Conservation (phyloP, 2,888 invertebrate genomes). For the Rotaria macrura region DNA sequence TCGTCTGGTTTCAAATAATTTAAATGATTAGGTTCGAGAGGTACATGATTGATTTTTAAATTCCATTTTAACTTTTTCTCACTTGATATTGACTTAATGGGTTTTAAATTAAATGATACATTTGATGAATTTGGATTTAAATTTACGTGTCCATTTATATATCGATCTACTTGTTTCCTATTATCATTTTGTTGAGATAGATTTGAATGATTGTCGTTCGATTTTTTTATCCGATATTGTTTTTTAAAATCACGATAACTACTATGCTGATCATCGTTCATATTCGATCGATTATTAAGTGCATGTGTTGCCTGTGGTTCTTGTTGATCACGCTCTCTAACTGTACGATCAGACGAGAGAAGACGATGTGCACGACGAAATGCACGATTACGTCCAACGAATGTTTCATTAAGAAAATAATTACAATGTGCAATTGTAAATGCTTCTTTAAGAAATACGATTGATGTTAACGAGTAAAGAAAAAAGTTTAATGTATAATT, state of each 20-base stretch:
- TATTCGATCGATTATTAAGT: neutral
- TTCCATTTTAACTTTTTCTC: neutral
- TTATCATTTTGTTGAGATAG: neutral
- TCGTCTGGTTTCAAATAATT: neutral
- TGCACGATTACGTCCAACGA: neutral
- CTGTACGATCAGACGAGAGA: neutral
- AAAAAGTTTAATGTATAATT: conserved; percentile 18
- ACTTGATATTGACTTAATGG: neutral
- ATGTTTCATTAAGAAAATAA: conserved; percentile 14
- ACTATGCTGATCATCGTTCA: neutral
- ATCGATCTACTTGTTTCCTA: neutral
- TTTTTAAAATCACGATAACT: neutral
- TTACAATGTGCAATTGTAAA: conserved; percentile 10
- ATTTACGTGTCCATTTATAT: neutral
- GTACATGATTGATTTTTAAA: neutral
- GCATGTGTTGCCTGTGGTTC: neutral
- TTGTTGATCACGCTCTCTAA: neutral
- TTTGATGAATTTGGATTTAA: neutral
- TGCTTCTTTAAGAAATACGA: conserved; percentile 9
- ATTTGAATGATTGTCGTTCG: neutral
- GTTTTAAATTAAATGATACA: neutral
- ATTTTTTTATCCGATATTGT: neutral
- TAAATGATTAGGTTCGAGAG: neutral
- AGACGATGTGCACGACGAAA: neutral
- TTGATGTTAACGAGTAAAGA: neutral